Percentiles rank a stretch among this genome's conserved stretches.
Conservation (phyloP, 1,140 invertebrate genomes). For the Tetramorium alpestre region DNA sequence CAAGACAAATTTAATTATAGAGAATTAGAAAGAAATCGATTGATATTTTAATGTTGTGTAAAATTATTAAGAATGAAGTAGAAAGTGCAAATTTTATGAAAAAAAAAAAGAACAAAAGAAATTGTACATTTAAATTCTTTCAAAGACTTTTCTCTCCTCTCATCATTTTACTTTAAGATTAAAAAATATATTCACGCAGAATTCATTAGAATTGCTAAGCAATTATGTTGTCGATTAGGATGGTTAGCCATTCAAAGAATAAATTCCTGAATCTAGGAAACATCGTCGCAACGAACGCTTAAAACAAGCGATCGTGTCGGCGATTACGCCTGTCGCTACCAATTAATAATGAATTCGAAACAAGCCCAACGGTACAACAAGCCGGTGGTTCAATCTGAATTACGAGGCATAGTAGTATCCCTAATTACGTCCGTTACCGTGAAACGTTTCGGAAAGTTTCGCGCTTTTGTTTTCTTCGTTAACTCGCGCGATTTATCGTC, state of each 20-base stretch:
- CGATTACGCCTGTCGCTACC: neutral
- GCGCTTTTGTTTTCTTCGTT: slow-evolving; percentile 53
- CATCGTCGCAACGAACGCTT: neutral
- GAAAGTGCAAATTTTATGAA: neutral
- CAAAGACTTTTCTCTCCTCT: neutral
- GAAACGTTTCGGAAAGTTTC: slow-evolving; percentile 15
- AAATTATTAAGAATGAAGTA: neutral
- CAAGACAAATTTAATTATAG: neutral
- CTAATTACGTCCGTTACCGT: slow-evolving; percentile 36
- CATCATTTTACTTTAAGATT: neutral
- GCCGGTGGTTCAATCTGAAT: slow-evolving; percentile 14
- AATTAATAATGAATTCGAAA: slow-evolving; percentile 30
- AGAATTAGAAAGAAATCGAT: neutral
- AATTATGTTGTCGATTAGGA: neutral
- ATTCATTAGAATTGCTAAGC: neutral
- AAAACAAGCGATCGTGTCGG: neutral
- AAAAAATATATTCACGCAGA: neutral
- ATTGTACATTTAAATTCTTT: neutral
- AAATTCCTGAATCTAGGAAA: slow-evolving; percentile 15
- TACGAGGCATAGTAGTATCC: neutral
- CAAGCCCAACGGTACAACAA: neutral
- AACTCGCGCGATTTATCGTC: slow-evolving; percentile 13
- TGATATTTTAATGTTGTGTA: neutral
- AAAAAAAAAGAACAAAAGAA: neutral
- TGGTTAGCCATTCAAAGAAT: neutral